Base-by-base conservation (phyloP, 2,797 vertebrate species). In the Catharus ustulatus region DNA sequence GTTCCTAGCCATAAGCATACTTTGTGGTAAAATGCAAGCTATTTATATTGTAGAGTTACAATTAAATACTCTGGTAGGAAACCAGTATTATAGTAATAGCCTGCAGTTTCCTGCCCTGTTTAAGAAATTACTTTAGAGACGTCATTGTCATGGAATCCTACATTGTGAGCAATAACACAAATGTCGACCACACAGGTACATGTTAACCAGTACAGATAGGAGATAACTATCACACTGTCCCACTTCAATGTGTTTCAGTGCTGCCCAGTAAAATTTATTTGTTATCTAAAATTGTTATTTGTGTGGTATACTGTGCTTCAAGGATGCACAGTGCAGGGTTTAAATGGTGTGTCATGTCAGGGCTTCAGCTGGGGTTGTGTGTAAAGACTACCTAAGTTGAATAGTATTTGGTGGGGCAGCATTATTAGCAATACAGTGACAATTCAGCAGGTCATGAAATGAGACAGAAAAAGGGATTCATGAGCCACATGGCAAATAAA, bases 171-270 rank as follows among this genome's bases (percentile, higher is more conserved):
- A 64, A 6, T 66, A 20, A 30, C 57, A 58, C 40, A 64, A 67
- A 61, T 0, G 0, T 48, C 22, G 23, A 45, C 43, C 43, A 42
- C 22, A 51, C 5, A 43, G n/a, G 55, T 64, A 32, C 12, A 34
- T 23, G 22, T 83, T 48, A 82, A 40, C 32, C 30, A 74, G 30
- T 49, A 24, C 11, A 49, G 24, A 46, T 52, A 67, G 78, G 26
- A 67, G 54, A 40, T 79, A 42, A 40, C 23, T 54, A 10, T 46
- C 4, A 2, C 45, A 30, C 30, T 0, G 0, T 36, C 46, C 27
- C 40, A 30, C 14, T 74, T 49, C 36, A 61, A 78, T 32, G 32
- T 61, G 48, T 80, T 74, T 68, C 34, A 40, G 0, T 62, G 26
- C 43, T 91, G 18, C 24, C 32, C 27, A 52, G 7, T 18, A 40